These are phyloP conservation scores for Porphyrio hochstetteri DNA, from an alignment of 2,113 vertebrate genomes.

Conservation along the genomic window DNA sequence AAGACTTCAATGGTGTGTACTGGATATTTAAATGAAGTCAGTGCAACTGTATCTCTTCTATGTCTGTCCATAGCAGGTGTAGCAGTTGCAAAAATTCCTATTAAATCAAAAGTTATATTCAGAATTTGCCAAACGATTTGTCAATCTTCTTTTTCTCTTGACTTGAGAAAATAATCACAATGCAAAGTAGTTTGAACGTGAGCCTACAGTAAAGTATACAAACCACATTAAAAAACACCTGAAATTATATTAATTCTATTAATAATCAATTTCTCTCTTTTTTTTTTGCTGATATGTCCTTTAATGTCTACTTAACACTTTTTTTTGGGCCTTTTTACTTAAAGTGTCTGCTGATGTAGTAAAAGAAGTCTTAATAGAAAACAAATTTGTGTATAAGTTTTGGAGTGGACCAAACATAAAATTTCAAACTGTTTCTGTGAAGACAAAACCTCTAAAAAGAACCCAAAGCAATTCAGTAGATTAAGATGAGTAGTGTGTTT, in stretches of 20 bases:
- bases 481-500: not conserved
- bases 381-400: not conserved
- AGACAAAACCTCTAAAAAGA: not conserved
- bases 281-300: not conserved
- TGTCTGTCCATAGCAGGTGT: not conserved
- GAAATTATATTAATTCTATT: not conserved
- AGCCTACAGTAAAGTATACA: not conserved
- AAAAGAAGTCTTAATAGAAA: not conserved
- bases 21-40: not conserved
- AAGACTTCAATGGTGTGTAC: not conserved
- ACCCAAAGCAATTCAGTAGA: not conserved
- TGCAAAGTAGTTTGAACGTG: not conserved
- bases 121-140: not conserved
- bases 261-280: not conserved
- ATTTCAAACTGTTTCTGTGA: not conserved
- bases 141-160: not conserved
- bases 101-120: not conserved
- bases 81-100: not conserved
- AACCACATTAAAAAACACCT: not conserved
- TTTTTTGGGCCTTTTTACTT: not conserved
- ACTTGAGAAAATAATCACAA: not conserved
- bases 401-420: not conserved
- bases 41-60: not conserved
- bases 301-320: not conserved
- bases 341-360: not conserved